These are phyloP conservation scores for Ceratotherium simum DNA, from an alignment of 2,113 vertebrate genomes.

Conservation along the genomic window DNA sequence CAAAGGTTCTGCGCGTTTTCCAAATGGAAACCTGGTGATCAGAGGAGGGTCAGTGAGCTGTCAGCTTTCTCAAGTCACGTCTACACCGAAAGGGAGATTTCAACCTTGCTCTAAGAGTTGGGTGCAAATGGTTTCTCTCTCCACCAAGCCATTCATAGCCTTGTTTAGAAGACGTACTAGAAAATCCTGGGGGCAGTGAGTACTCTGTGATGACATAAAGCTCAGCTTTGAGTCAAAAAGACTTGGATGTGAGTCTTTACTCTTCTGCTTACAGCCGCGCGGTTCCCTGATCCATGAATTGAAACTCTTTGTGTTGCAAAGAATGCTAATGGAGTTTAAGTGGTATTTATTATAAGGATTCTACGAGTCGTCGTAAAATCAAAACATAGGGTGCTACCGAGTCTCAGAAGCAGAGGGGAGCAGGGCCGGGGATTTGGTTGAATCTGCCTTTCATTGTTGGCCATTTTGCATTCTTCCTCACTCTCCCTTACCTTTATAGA, in stretches of 20 bases:
- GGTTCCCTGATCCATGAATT: neutral
- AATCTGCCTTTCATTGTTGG: accelerated
- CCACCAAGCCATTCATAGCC: accelerated
- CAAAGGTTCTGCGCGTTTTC: neutral
- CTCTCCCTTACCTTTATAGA: accelerated
- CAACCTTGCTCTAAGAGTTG: neutral
- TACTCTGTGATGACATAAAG: neutral
- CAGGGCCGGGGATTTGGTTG: no score
- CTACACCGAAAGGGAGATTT: neutral
- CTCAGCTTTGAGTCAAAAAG: neutral
- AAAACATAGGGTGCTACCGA: neutral
- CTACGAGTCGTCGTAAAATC: neutral
- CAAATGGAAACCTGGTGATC: neutral
- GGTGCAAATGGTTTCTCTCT: accelerated
- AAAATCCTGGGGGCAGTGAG: accelerated
- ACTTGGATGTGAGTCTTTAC: neutral
- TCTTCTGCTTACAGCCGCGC: neutral
- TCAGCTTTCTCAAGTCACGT: accelerated
- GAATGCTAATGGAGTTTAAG: accelerated
- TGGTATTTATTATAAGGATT: neutral
- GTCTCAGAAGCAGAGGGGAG: neutral
- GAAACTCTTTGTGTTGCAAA: no score
- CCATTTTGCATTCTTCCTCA: accelerated
- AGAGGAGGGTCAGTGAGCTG: neutral
- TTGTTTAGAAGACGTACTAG: accelerated